Percentiles rank a stretch among this genome's conserved stretches.
Evolutionary conservation across 2,888 invertebrate species (phyloP).

Genomic region (Chloroclystis v-ata): DNA sequence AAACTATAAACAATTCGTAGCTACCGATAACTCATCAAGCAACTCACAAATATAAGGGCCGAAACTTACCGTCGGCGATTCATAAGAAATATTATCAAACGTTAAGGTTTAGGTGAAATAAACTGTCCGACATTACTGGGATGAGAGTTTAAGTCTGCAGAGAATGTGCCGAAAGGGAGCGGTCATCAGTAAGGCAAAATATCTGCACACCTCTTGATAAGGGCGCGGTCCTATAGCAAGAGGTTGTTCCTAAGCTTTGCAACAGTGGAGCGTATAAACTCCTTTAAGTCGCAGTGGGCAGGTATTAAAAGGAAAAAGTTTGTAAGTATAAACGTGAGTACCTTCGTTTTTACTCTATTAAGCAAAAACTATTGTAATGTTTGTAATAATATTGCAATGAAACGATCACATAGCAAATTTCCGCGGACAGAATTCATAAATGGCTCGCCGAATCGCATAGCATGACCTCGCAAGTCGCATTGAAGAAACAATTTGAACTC

Average conservation of each 20-base stretch:
- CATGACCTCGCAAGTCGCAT: too few species aligned
- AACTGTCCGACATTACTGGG: slow-evolving; percentile 64
- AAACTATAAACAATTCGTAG: slow-evolving; percentile 18
- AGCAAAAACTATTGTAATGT: too few species aligned
- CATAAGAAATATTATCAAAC: slow-evolving; percentile 57
- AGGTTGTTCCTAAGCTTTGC: not conserved
- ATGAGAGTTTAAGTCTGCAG: slow-evolving; percentile 72
- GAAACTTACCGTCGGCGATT: slow-evolving; percentile 43
- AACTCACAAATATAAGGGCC: slow-evolving; percentile 32
- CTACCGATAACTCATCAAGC: slow-evolving; percentile 28
- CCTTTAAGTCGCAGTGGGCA: too few species aligned
- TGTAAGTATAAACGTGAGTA: too few species aligned
- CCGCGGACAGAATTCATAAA: too few species aligned
- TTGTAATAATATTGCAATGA: too few species aligned
- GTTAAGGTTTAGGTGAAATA: slow-evolving; percentile 57
- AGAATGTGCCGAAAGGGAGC: slow-evolving; percentile 51
- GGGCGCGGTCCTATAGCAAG: slow-evolving; percentile 5
- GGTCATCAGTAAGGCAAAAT: slow-evolving; percentile 55
- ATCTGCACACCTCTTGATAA: slow-evolving; percentile 34
- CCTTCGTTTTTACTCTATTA: too few species aligned
- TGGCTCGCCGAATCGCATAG: too few species aligned
- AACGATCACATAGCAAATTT: too few species aligned
- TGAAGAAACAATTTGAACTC: too few species aligned
- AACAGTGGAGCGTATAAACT: too few species aligned
- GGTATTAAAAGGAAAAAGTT: too few species aligned